Evolutionary conservation across 2,113 vertebrate species (phyloP).

Genomic region (Leucoraja erinaceus): DNA sequence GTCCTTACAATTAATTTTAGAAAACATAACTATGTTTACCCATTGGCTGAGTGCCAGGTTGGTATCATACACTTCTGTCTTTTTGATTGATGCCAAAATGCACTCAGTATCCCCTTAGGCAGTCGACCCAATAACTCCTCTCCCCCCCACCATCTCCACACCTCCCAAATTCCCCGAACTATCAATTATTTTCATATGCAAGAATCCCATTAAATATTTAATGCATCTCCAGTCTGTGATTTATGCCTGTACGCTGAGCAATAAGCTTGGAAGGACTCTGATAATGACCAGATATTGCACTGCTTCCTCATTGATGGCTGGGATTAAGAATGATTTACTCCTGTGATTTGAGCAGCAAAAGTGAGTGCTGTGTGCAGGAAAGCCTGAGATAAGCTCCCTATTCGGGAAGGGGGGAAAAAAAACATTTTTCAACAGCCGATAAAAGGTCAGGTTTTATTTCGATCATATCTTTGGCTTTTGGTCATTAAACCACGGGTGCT

Average conservation of each 20-base stretch:
- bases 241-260: neutral
- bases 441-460: neutral
- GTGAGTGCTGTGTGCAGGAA: neutral
- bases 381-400: neutral
- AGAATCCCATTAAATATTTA: constrained; percentile 13
- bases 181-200: neutral
- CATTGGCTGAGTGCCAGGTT: neutral
- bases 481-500: neutral
- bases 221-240: neutral
- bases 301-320: neutral
- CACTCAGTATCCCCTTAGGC: neutral
- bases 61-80: neutral
- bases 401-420: neutral
- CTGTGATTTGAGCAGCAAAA: neutral
- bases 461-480: neutral
- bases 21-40: neutral
- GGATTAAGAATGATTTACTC: neutral
- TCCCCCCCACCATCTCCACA: no score
- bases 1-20: neutral
- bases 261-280: neutral
- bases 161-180: neutral
- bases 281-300: neutral
- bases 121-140: neutral
- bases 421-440: neutral
- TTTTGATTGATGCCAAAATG: neutral